phyloP scores from a whole-genome alignment of 2,113 vertebrate species.

The Nipponia nippon region DNA sequence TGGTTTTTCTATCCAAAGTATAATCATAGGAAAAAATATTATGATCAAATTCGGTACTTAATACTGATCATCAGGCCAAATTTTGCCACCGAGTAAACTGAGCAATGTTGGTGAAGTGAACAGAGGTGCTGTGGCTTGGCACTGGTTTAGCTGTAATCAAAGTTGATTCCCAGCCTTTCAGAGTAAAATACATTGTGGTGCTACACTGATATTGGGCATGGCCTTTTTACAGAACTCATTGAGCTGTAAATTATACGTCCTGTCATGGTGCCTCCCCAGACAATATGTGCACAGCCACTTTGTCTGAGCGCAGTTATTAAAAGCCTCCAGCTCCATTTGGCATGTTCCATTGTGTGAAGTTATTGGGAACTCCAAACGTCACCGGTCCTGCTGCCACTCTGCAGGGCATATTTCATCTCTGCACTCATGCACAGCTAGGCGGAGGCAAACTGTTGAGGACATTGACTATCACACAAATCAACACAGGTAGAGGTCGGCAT shows the following conservation, averaged over 20 bases:
- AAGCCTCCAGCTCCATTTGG: background rate
- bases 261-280: slow-evolving; percentile 12
- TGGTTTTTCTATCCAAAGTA: background rate
- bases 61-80: background rate
- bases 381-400: background rate
- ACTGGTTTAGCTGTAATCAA: background rate
- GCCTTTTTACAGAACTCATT: background rate
- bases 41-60: background rate
- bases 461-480: background rate
- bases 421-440: background rate
- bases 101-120: background rate
- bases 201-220: background rate
- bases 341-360: background rate
- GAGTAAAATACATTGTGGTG: background rate
- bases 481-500: accelerated
- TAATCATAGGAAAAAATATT: background rate
- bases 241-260: background rate
- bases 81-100: background rate
- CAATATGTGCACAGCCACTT: background rate
- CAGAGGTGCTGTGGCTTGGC: background rate
- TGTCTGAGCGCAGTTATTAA: background rate
- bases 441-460: background rate
- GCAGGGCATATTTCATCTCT: background rate
- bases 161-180: background rate
- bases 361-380: background rate